Base-by-base conservation (phyloP, 1,140 invertebrate genomes). In the Drosophila micromelanica region DNA sequence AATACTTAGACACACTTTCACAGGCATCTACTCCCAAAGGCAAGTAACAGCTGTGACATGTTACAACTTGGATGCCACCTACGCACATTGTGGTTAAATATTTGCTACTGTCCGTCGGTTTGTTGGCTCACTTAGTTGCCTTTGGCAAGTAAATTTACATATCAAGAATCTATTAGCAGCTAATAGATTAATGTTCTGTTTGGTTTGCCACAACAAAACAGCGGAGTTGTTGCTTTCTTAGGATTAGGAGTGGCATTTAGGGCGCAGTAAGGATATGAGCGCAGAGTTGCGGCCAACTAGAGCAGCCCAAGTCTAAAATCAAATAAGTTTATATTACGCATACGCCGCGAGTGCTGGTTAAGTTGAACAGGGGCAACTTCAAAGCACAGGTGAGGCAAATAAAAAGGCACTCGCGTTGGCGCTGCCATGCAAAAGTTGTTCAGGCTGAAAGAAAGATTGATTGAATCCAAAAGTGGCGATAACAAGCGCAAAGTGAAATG, bases 391-490 rank as follows among this genome's bases (percentile, higher is more conserved):
- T 59, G 54, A 37, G 54, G 51, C 49, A 52, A 57, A 45, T 63
- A 72, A 78, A 78, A 67, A 68, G 65, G 63, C 78, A 80, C 77
- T 78, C 75, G 52, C 56, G 65, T 59, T 68, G 72, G 55, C 63
- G 60, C 56, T 73, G 75, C 38, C 70, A 71, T 73, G 68, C 55
- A 68, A 70, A 69, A 73, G 64, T 63, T 80, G 79, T 73, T 73
- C 40, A 65, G 69, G 78, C 60, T 71, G 74, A 59, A 77, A 78
- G 60, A 57, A 89, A 89, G 84, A 89, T 89, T 89, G 84, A 89
- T 89, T 89, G 84, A 84, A 90, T 80, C 70, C 79, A 89, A 76
- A 84, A 89, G 84, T 89, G 84, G 81, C 84, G 80, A 89, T 89
- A 89, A 84, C 79, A 84, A 84, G 79, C 85, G 42, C 76, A 84